phyloP scores from a whole-genome alignment of 2,113 vertebrate species.

The Paratilapia polleni region DNA sequence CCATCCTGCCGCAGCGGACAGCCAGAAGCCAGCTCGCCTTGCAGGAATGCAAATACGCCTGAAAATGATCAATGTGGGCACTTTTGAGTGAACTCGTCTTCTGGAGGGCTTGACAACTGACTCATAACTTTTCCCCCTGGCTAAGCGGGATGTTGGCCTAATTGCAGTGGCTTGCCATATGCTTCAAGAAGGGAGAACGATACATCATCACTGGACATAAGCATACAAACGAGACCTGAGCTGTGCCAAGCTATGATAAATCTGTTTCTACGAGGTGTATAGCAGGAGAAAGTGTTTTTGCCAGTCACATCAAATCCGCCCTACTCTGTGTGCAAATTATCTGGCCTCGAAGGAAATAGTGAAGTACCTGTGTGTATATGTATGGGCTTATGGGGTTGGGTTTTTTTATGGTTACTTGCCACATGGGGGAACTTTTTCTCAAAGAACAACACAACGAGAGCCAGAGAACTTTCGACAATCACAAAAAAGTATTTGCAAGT shows the following conservation, averaged over 20 bases:
- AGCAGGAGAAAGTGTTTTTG: constrained; percentile 19
- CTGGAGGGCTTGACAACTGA: constrained; percentile 4
- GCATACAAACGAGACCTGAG: constrained; percentile 39
- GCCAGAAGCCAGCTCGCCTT: constrained; percentile 2
- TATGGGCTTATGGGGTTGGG: neutral
- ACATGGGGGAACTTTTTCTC: constrained; percentile 27
- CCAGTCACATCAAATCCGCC: constrained; percentile 34
- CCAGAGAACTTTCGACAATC: constrained; percentile 41
- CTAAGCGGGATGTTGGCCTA: constrained; percentile 28
- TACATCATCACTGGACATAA: constrained; percentile 54
- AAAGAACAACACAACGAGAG: constrained; percentile 24
- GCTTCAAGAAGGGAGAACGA: constrained; percentile 23
- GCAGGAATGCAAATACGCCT: constrained; percentile 29
- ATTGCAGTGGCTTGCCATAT: constrained; percentile 44
- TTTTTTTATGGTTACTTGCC: constrained; percentile 11
- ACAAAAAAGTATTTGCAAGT: constrained; percentile 37
- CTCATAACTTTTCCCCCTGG: constrained; percentile 15
- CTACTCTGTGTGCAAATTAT: constrained; percentile 14
- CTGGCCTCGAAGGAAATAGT: constrained; percentile 17
- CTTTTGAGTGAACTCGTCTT: constrained; percentile 22
- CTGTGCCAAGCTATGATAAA: constrained; percentile 7
- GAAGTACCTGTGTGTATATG: constrained; percentile 10
- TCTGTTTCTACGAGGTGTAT: neutral
- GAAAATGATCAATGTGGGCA: constrained; percentile 46
- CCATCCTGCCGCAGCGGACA: neutral